Evolutionary conservation across 2,888 invertebrate species (phyloP).

Genomic region (Drosophila affinis): DNA sequence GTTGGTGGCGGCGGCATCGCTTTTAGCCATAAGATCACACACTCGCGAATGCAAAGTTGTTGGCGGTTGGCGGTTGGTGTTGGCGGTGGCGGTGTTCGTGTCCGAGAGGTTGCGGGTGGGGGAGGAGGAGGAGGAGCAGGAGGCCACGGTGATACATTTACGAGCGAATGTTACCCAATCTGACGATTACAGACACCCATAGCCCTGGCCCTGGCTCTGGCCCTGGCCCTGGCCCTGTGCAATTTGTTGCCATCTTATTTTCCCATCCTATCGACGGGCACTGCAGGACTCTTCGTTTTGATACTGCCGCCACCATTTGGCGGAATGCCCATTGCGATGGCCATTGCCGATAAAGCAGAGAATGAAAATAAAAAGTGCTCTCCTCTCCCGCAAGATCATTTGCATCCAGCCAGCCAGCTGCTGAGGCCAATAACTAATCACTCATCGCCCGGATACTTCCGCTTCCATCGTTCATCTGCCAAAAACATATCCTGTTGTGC

Average conservation of each 20-base stretch:
- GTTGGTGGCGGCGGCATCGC: conserved; percentile 55
- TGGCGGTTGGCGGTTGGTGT: conserved; percentile 15
- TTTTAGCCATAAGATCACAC: conserved; percentile 64
- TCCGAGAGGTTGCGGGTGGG: neutral
- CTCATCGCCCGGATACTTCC: conserved; percentile 47
- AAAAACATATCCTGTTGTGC: neutral
- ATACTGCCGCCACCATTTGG: conserved; percentile 58
- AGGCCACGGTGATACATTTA: conserved; percentile 64
- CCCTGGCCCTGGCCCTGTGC: conserved; percentile 50
- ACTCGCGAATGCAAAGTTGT: conserved; percentile 42
- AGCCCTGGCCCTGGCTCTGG: conserved; percentile 38
- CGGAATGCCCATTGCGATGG: conserved; percentile 47
- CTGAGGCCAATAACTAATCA: conserved; percentile 49
- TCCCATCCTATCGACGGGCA: conserved; percentile 68
- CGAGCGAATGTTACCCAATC: conserved; percentile 72
- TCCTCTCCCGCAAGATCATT: conserved; percentile 8
- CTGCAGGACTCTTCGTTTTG: conserved; percentile 74
- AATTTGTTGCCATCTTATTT: conserved; percentile 75
- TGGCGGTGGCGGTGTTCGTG: conserved; percentile 18
- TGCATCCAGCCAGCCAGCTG: conserved; percentile 25
- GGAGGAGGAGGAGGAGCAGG: neutral
- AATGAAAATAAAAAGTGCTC: conserved; percentile 34
- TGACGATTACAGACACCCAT: conserved; percentile 72
- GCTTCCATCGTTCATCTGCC: conserved; percentile 8
- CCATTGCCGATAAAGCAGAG: conserved; percentile 54